Base-by-base conservation (phyloP, 2,888 invertebrate species). In the Horisme vitalbata region DNA sequence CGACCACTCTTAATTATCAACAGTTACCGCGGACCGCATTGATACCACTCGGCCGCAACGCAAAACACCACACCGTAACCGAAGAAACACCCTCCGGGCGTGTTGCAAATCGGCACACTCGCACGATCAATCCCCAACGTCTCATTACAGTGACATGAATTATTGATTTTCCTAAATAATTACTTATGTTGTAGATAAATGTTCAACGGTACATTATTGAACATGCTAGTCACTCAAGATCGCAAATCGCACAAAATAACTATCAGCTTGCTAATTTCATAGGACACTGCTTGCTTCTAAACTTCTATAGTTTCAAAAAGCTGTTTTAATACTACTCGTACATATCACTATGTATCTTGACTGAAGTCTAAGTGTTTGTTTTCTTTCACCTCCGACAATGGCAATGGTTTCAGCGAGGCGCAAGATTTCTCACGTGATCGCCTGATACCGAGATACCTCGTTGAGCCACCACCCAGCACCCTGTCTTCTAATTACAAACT, bases 1-100 rank as follows among this genome's bases (percentile, higher is more conserved):
- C 73, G 75, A 79, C 79, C 74, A 75, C 78, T 80, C 78, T 83
- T 88, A 86, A 88, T 87, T 86, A 87, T 79, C 78, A 83, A 88
- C 88, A 86, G 88, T 87, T 88, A 85, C 68, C 63, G 68, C 63
- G 65, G 59, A 73, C 75, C 65, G 65, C 72, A 63, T 60, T 64
- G 67, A 63, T 70, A 69, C 62, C 71, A 67, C 59, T 74, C 63
- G 64, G 51, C 71, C 59, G 63, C 61, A 56, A 64, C 68, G 63
- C 61, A 48, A 55, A 66, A 70, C 63, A 60, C 66, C 58, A 48
- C 60, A 62, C 63, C 61, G 61, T 71, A 68, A 74, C 65, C 60
- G 57, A 60, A 52, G 56, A 63, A 62, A 63, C 57, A 62, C 62
- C 63, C 61, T 59, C 53, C 26, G 47, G 58, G 45, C 41, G 49